Evolutionary conservation across 2,888 invertebrate species (phyloP).

Genomic region (Synanthedon tipuliformis): DNA sequence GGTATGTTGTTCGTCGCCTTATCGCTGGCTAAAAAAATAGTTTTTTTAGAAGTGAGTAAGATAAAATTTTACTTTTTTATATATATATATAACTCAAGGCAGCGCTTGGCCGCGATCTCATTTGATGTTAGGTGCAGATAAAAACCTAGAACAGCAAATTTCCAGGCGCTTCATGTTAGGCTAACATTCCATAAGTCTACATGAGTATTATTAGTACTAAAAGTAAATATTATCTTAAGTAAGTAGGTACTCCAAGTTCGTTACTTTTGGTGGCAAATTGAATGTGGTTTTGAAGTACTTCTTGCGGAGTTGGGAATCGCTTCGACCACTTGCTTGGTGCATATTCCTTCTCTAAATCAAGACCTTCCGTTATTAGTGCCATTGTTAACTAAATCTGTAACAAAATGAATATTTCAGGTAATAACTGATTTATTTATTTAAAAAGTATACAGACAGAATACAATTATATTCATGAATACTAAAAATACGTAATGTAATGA

Average conservation of each 20-base stretch:
- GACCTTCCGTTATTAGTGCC: constrained; percentile 42
- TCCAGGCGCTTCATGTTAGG: neutral
- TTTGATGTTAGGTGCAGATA: no score
- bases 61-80: no score
- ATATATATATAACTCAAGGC: no score
- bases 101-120: no score
- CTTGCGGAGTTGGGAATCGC: constrained; percentile 51
- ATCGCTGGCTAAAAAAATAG: constrained; percentile 65
- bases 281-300: constrained; percentile 67
- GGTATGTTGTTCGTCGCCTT: constrained; percentile 64
- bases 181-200: neutral
- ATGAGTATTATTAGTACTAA: neutral
- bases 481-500: no score
- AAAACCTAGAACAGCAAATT: no score
- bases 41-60: no score
- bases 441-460: no score
- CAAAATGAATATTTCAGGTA: no score
- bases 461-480: no score
- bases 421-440: no score
- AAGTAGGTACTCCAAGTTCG: neutral
- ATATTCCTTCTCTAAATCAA: constrained; percentile 64
- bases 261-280: constrained; percentile 63
- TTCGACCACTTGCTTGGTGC: constrained; percentile 75
- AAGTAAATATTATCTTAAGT: constrained; percentile 1
- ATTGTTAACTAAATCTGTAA: constrained; percentile 11